phyloP scores from a whole-genome alignment of 1,140 invertebrate genomes.

The Dendrolimus kikuchii region DNA sequence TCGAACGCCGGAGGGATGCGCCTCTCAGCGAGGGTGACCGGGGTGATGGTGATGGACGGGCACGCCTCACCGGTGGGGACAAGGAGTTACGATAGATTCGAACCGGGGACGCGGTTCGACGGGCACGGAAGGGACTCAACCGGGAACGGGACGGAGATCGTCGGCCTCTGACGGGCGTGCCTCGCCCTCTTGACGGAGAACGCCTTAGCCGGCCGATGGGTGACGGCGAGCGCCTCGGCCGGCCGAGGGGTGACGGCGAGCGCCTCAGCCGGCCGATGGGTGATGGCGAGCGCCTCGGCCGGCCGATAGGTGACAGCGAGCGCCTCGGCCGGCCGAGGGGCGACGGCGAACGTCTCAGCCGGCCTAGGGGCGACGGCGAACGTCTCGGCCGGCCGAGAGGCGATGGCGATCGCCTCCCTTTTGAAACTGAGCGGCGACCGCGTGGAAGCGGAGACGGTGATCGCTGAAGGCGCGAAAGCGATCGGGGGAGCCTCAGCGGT shows the following conservation, averaged over 20 bases:
- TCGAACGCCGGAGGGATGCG: conserved; percentile 18
- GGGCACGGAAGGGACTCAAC: no score
- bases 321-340: conserved; percentile 12
- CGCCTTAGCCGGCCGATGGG: background rate
- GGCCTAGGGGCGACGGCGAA: conserved; percentile 10
- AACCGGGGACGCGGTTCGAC: no score
- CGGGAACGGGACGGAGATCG: no score
- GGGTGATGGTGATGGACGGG: conserved; percentile 20
- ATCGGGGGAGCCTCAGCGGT: background rate
- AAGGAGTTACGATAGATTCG: no score
- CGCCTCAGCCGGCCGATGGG: conserved; percentile 73
- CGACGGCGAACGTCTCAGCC: conserved; percentile 8
- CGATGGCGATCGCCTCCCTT: conserved; percentile 14
- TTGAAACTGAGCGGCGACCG: conserved; percentile 10
- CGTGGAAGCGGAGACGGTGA: conserved; percentile 19
- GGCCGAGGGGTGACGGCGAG: conserved; percentile 19
- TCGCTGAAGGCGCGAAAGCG: conserved; percentile 14
- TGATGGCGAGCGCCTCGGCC: conserved; percentile 23
- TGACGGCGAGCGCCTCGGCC: conserved; percentile 31
- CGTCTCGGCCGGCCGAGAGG: conserved; percentile 10
- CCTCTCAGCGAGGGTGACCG: conserved; percentile 26
- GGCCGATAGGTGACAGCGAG: conserved; percentile 72
- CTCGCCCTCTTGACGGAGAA: no score
- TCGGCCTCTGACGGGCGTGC: no score
- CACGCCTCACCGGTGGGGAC: conserved; percentile 21